Evolutionary conservation across 2,113 vertebrate species (phyloP).

Genomic region (Carassius auratus): DNA sequence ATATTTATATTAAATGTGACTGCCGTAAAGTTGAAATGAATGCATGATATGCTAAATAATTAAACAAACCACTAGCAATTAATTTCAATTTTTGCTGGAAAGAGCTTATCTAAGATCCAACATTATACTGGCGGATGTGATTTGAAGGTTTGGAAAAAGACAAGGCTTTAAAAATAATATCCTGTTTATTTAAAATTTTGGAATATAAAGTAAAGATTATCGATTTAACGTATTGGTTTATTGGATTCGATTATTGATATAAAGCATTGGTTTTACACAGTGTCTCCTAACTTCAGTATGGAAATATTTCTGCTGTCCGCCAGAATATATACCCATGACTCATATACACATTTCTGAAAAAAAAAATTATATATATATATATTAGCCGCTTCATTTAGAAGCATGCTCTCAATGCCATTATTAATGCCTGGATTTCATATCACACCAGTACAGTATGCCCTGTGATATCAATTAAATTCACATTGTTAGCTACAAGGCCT

Average conservation of each 20-base stretch:
- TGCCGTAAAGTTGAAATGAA: background rate
- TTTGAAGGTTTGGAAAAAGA: background rate
- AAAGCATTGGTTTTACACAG: background rate
- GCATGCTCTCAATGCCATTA: background rate
- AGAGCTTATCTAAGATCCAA: background rate
- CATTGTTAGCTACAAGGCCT: constrained; percentile 52
- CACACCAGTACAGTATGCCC: constrained; percentile 62
- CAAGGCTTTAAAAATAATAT: background rate
- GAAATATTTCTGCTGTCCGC: background rate
- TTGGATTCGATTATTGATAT: background rate
- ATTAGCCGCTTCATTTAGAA: background rate
- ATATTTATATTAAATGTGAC: background rate
- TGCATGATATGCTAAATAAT: background rate
- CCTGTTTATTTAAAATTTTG: background rate
- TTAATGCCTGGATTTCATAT: constrained; percentile 52
- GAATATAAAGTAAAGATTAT: background rate
- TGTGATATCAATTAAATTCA: constrained; percentile 63
- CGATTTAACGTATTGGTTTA: no score
- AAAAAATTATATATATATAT: no score
- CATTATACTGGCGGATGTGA: background rate
- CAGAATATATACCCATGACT: background rate
- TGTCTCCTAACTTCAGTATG: background rate
- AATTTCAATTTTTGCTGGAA: background rate
- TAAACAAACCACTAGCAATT: background rate
- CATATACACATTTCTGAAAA: background rate